Evolutionary conservation across 2,797 vertebrate species (phyloP), one percentile per base, ranked within the genome.

Genomic region (Cossypha heuglini): DNA sequence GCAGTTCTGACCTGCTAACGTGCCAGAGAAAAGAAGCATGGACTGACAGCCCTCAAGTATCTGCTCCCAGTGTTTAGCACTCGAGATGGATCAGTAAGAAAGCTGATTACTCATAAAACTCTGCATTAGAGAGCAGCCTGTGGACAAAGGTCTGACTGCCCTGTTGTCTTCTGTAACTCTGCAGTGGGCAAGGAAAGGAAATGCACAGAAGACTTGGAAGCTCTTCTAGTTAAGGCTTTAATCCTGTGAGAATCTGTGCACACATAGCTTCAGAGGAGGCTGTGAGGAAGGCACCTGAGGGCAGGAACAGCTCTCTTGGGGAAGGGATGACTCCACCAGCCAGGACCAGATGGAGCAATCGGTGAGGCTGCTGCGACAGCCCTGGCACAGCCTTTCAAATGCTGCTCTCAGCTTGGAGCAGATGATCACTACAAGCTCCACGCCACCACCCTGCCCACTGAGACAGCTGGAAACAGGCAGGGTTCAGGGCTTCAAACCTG

Each of bases 1-100:
- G 57, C 25, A 66, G 11, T 29, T 84, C 51, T 7, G 11, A 48
- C 25, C 3, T 10, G 38, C 20, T 74, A 54, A 71, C 0, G 0
- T 59, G 37, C 25, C 57, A 86, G 26, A 77, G 63, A 28, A 79
- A 74, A 46, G 67, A 78, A 71, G 16, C 11, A 21, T 7, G 15
- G 59, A 24, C 10, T 49, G 40, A 18, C 7, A 54, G 35, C 16
- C 40, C 35, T 76, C 31, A 63, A 57, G 20, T 29, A n/a, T 9
- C 31, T 38, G 46, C 37, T 37, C 9, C 75, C 31, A 49, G 24
- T 13, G 51, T 43, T 57, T 90, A 17, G 48, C 69, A 25, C 43
- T 29, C 1, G 1, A 48, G 38, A 11, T 12, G 15, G 19, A 40
- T 42, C 33, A 48, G 46, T 40, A 16, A 42, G 55, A 62, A 73